These are phyloP conservation scores for Ailuropoda melanoleuca DNA, from an alignment of 2,113 vertebrate species.

Conservation along the genomic window DNA sequence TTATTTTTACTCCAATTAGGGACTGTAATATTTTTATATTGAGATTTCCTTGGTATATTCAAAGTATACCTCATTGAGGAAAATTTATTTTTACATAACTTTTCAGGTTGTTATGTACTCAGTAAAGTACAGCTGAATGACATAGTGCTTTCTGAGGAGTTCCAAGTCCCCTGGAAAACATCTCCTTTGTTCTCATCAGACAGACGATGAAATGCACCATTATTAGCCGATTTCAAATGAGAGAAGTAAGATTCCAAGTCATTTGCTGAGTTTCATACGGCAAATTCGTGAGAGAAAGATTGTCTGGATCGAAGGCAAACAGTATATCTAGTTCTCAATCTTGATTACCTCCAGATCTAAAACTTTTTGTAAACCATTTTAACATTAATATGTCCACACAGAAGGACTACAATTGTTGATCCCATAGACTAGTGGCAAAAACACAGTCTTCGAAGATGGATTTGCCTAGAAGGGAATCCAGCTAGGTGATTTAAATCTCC, in stretches of 20 bases:
- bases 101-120: neutral
- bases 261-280: neutral
- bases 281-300: constrained; percentile 18
- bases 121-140: neutral
- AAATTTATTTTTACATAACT: constrained; percentile 26
- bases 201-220: neutral
- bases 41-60: neutral
- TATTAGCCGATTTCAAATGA: neutral
- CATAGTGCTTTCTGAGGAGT: neutral
- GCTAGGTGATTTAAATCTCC: neutral
- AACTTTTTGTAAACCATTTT: neutral
- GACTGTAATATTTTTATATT: constrained; percentile 14
- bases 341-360: constrained; percentile 15
- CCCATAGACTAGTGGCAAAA: neutral
- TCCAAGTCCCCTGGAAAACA: neutral
- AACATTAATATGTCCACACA: neutral
- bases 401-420: neutral
- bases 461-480: neutral
- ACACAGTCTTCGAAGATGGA: neutral
- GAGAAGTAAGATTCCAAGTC: neutral
- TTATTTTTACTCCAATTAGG: constrained; percentile 41
- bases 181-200: neutral
- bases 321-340: neutral
- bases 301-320: neutral
- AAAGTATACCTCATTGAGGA: constrained; percentile 22